Conservation (phyloP, 2,797 vertebrate species). For the Squalus acanthias region DNA sequence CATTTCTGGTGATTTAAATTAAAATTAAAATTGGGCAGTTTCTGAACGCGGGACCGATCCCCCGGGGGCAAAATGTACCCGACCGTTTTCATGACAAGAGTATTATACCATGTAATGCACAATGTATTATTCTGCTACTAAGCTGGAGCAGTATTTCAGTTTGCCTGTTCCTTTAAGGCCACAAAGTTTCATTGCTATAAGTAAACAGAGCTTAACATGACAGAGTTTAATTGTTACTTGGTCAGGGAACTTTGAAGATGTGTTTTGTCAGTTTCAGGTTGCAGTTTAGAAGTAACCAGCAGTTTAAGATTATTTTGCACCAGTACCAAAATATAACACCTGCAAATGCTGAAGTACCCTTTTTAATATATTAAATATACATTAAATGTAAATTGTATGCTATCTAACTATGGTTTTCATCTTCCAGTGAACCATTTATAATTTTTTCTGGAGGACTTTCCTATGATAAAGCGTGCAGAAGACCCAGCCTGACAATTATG, state of each 20-base stretch:
- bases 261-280: neutral
- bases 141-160: neutral
- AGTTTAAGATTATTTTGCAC: neutral
- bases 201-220: neutral
- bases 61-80: neutral
- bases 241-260: neutral
- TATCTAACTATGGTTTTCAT: neutral
- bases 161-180: neutral
- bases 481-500: conserved; percentile 96
- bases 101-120: neutral
- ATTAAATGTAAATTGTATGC: neutral
- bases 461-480: conserved; percentile 87
- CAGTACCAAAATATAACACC: neutral
- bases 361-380: neutral
- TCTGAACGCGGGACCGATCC: neutral
- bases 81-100: too few species aligned
- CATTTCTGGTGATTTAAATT: neutral
- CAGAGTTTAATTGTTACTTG: neutral
- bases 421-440: conserved; percentile 82
- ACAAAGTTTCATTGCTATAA: neutral
- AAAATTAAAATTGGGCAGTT: neutral
- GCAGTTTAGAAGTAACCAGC: neutral
- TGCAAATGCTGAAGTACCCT: neutral
- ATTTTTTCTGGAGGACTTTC: conserved; percentile 93
- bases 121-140: neutral